phyloP scores from a whole-genome alignment of 2,888 invertebrate species.

The Trimorus sp. region DNA sequence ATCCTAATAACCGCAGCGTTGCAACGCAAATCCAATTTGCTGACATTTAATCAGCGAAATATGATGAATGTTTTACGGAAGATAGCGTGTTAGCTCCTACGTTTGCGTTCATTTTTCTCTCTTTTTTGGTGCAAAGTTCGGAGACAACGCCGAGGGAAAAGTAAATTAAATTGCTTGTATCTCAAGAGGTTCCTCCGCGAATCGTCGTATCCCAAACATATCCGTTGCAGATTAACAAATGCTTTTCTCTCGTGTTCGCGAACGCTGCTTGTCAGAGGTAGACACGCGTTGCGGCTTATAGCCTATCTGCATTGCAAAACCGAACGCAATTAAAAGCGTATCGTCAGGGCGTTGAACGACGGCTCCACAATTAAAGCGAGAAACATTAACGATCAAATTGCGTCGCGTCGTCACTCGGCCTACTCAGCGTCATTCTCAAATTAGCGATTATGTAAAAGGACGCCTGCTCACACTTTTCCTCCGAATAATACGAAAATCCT shows the following conservation, averaged over 20 bases:
- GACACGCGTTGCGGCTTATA: conserved; percentile 62
- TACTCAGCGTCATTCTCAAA: conserved; percentile 49
- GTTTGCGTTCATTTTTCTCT: conserved; percentile 15
- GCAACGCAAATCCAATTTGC: conserved; percentile 16
- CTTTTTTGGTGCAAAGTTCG: conserved; percentile 31
- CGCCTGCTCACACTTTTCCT: neutral
- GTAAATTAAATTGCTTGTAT: conserved; percentile 64
- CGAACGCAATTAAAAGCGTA: conserved; percentile 76
- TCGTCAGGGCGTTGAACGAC: conserved; percentile 69
- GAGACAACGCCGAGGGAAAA: conserved; percentile 49
- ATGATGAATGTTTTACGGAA: conserved; percentile 45
- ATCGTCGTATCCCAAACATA: conserved; percentile 55
- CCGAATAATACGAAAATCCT: neutral
- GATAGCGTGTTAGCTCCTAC: conserved; percentile 13
- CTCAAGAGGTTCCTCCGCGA: conserved; percentile 56
- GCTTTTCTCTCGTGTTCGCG: conserved; percentile 39
- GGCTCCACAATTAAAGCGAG: conserved; percentile 74
- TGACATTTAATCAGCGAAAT: conserved; percentile 53
- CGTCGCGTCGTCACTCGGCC: conserved; percentile 43
- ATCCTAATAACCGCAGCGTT: no score
- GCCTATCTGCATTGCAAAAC: conserved; percentile 76
- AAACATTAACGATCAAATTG: conserved; percentile 73
- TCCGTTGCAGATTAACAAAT: conserved; percentile 57
- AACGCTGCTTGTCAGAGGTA: conserved; percentile 35
- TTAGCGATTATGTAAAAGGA: conserved; percentile 59